Base-by-base conservation (phyloP, 2,888 invertebrate species). In the Drosophila kuntzei region DNA sequence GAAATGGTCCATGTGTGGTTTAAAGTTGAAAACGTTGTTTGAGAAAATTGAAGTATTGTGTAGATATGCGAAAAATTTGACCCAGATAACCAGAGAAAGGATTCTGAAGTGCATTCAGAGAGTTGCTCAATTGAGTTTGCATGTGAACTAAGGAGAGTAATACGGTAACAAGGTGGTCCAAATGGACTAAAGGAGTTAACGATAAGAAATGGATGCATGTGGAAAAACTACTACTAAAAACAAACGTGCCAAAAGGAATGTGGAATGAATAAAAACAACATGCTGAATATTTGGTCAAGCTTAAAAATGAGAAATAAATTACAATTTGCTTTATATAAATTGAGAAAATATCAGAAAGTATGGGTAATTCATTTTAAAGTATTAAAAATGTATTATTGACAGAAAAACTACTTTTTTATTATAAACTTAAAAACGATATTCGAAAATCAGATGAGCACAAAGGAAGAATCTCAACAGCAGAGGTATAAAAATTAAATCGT, bases 11-110 rank as follows among this genome's bases (percentile, higher is more conserved):
- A 53, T 53, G 54, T 11, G 44, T 44, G 60, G 65, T 41, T 78
- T 76, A 76, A 76, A 78, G 69, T 69, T 73, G 46, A 77, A 77
- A 76, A 46, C 61, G 60, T 14, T 72, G 78, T 64, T 58, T 44
- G 61, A 14, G 64, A 61, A 62, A 77, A 77, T 65, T 69, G 64
- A 68, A 59, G 73, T 68, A 59, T 60, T 68, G 55, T 72, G 77
- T 68, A 67, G 44, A 59, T 39, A 59, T 66, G 72, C 46, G 46
- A 58, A 57, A 27, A 39, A 63, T 66, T 37, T 77, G 78, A 77
- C 73, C 69, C 61, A 76, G 25, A 57, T 72, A 49, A 49, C 9
- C 27, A 34, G 34, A 43, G 37, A 71, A 51, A 58, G 53, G 39
- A 57, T 53, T 39, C 39, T 14, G 41, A 49, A 44, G 16, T 53